Evolutionary conservation across 2,888 invertebrate species (phyloP).

Genomic region (Cosmopolites sordidus): DNA sequence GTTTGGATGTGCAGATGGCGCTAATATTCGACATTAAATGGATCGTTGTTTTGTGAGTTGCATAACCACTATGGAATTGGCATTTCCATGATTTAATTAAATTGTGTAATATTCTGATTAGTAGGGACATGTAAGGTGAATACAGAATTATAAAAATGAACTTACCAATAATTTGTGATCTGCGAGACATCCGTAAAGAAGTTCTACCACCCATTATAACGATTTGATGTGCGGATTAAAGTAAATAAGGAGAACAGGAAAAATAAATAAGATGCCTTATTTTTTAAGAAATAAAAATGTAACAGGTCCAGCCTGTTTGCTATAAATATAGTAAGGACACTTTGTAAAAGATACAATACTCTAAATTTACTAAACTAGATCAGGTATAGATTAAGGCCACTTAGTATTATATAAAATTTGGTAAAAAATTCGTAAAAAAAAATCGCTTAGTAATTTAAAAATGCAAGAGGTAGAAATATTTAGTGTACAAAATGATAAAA

Average conservation of each 20-base stretch:
- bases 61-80: not conserved
- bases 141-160: slow-evolving; percentile 7
- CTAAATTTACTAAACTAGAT: slow-evolving; percentile 1
- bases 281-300: slow-evolving; percentile 28
- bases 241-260: slow-evolving; percentile 11
- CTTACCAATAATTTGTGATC: slow-evolving; percentile 44
- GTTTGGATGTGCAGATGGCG: slow-evolving; percentile 2
- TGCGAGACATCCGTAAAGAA: slow-evolving; percentile 41
- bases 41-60: not conserved
- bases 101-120: not conserved
- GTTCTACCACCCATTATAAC: slow-evolving; percentile 43
- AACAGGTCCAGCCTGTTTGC: slow-evolving; percentile 33
- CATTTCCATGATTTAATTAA: too few species aligned
- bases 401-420: slow-evolving; percentile 19
- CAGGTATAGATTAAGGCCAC: slow-evolving; percentile 39
- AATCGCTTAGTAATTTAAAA: slow-evolving; percentile 13
- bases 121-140: not conserved
- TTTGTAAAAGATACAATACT: slow-evolving; percentile 24
- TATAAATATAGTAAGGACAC: slow-evolving; percentile 40
- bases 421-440: slow-evolving; percentile 21
- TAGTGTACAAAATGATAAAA: slow-evolving; percentile 22
- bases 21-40: not conserved
- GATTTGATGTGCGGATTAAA: slow-evolving; percentile 6
- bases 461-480: slow-evolving; percentile 27
- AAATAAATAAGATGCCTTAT: slow-evolving; percentile 13